Conservation (phyloP, 2,113 vertebrate species). For the Anseranas semipalmata region DNA sequence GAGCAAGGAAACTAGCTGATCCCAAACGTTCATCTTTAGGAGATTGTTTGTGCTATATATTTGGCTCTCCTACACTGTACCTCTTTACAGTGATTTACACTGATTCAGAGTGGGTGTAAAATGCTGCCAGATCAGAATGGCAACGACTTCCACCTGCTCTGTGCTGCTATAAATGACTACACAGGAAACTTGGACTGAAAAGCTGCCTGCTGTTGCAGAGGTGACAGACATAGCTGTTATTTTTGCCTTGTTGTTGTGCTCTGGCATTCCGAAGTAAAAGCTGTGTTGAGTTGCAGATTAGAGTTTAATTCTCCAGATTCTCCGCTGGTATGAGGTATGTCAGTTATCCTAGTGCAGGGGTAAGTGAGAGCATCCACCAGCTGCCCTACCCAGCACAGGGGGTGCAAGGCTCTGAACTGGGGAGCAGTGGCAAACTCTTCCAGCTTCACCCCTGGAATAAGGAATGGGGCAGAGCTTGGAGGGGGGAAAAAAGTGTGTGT, state of each 20-base stretch:
- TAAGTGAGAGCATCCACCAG: neutral
- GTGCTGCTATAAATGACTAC: neutral
- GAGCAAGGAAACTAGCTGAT: neutral
- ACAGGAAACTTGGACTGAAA: neutral
- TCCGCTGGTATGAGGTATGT: neutral
- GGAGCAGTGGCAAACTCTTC: neutral
- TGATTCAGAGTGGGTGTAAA: neutral
- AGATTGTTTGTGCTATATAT: neutral
- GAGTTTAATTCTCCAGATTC: neutral
- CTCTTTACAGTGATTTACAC: neutral
- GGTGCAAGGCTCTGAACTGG: neutral
- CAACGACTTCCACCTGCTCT: slow-evolving; percentile 2
- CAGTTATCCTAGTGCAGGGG: neutral
- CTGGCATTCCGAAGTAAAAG: neutral
- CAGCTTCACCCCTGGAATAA: neutral
- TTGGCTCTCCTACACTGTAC: neutral
- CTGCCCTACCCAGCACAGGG: neutral
- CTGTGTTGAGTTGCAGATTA: neutral
- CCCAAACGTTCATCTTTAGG: neutral
- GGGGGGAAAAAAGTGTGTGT: neutral
- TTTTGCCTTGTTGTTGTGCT: slow-evolving; percentile 15
- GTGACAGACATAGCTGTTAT: neutral
- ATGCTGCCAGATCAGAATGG: neutral
- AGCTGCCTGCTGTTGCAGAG: slow-evolving; percentile 22
- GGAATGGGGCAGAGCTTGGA: neutral